Base-by-base conservation (phyloP, 2,113 vertebrate species). In the Pundamilia nyererei region DNA sequence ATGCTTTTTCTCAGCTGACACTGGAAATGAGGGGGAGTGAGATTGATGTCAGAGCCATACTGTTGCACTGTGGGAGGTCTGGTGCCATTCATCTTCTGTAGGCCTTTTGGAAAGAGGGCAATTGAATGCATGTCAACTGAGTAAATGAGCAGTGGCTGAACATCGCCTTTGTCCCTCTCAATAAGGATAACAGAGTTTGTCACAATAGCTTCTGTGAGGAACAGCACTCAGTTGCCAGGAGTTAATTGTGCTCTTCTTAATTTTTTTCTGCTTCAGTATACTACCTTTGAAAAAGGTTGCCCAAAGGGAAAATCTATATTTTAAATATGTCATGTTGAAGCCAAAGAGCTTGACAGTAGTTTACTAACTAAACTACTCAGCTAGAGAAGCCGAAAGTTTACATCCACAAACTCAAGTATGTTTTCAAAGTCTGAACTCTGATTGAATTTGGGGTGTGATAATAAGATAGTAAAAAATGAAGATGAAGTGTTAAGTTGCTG, bases 401-500 rank as follows among this genome's bases (percentile, higher is more conserved):
- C 35, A 6, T 35, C 38, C 65, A 29, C 49, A 21, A 81, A 21
- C 38, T 54, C 21, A 35, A 26, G 38, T 51, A 8, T 49, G 10
- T 33, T 24, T 75, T 45, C 31, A 53, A 82, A 87, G 82, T 33
- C 21, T 79, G 21, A 7, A 42, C 65, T 58, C 2, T 40, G 15
- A n/a, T 26, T 4, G 4, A 89, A 31, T 83, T 58, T 53, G 62
- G 79, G 35, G 91, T 84, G 56, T 87, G 81, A 90, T 80, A 60
- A 86, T 79, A 81, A 83, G 82, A 90, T 70, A 70, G 75, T 77
- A 81, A 89, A 72, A 81, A 89, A 91, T 89, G 86, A 75, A 65
- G 81, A 85, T 56, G 88, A 88, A 85, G 83, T 87, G 82, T 89
- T 92, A 93, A 83, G 72, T 81, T 90, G 47, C 85, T 93, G 89